Evolutionary conservation across 2,113 vertebrate species (phyloP).

Genomic region (Perognathus longimembris): DNA sequence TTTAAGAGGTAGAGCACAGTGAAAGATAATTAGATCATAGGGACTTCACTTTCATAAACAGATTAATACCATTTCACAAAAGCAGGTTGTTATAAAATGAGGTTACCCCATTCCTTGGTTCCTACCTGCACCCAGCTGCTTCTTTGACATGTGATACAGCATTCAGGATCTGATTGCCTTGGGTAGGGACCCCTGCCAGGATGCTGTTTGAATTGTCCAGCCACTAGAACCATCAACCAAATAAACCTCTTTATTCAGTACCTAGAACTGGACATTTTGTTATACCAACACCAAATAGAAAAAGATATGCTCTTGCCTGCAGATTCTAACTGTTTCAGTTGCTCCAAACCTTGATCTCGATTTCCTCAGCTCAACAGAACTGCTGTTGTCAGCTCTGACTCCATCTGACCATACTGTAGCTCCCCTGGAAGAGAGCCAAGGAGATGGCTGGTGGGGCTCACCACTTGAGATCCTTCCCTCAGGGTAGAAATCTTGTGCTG

Average conservation of each 20-base stretch:
- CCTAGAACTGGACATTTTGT: neutral
- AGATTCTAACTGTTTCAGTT: constrained; percentile 20
- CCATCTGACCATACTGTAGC: neutral
- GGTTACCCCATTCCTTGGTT: neutral
- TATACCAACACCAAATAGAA: neutral
- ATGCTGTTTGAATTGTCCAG: neutral
- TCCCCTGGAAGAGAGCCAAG: neutral
- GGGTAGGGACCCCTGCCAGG: neutral
- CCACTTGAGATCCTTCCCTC: neutral
- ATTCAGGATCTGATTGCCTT: too few species aligned
- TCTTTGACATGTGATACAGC: neutral
- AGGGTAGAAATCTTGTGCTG: neutral
- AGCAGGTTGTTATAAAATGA: neutral
- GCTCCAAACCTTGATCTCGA: neutral
- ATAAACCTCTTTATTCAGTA: neutral
- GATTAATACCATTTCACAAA: neutral
- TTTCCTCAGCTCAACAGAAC: constrained; percentile 32
- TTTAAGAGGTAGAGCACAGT: neutral
- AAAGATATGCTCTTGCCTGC: neutral
- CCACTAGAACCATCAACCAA: neutral
- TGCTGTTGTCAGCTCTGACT: neutral
- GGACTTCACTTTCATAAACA: neutral
- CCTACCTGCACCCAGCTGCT: neutral
- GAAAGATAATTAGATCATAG: neutral
- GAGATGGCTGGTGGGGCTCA: neutral